Conservation (phyloP, 1,140 invertebrate species). For the Drosophila bocqueti region DNA sequence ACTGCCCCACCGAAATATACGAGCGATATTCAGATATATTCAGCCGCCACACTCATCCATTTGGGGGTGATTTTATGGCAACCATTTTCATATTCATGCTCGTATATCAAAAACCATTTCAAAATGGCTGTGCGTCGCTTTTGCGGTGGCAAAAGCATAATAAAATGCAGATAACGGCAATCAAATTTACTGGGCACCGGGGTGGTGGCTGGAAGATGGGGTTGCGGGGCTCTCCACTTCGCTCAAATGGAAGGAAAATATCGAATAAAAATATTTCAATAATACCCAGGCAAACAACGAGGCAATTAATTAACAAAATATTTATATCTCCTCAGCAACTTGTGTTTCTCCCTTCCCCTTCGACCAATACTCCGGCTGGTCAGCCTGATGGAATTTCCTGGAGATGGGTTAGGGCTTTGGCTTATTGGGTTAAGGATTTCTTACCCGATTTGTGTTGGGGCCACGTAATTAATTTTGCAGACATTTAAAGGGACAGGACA, state of each 20-base stretch:
- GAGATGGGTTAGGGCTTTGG: not conserved
- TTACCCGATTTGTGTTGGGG: constrained; percentile 8
- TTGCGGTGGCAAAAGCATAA: constrained; percentile 69
- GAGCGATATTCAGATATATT: constrained; percentile 56
- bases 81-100: constrained; percentile 59
- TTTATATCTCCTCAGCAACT: constrained; percentile 30
- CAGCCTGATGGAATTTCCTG: constrained; percentile 22
- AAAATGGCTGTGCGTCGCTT: constrained; percentile 57
- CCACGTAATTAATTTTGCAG: constrained; percentile 52
- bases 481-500: constrained; percentile 34
- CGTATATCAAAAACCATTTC: constrained; percentile 78
- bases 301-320: constrained; percentile 64
- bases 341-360: constrained; percentile 2
- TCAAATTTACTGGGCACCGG: constrained; percentile 58
- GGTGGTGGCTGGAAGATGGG: not conserved
- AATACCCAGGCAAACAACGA: constrained; percentile 39
- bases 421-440: constrained; percentile 30
- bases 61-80: constrained; percentile 69
- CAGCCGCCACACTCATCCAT: constrained; percentile 56
- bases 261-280: constrained; percentile 63
- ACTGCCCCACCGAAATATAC: constrained; percentile 17
- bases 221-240: not conserved
- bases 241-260: constrained; percentile 28
- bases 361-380: constrained; percentile 5
- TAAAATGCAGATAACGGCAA: constrained; percentile 81